These are phyloP conservation scores for Diadegma fenestrale DNA, from an alignment of 2,888 invertebrate genomes.

Conservation along the genomic window DNA sequence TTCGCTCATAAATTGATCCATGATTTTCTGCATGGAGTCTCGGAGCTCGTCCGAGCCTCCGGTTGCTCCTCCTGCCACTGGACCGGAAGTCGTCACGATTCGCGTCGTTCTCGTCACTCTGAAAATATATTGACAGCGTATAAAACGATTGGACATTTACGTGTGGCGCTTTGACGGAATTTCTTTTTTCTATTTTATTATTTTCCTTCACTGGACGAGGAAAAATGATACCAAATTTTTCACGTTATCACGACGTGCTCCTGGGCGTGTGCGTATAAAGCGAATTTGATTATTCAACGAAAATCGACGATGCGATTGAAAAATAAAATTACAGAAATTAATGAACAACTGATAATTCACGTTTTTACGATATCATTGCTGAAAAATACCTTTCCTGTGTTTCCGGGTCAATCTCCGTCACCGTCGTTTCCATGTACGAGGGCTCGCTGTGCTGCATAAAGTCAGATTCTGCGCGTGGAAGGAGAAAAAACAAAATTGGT, in stretches of 20 bases:
- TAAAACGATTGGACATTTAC: not conserved
- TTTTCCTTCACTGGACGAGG: not conserved
- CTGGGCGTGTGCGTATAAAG: not conserved
- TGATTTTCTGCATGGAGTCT: constrained; percentile 86
- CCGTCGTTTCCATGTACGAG: constrained; percentile 86
- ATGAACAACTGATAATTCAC: not conserved
- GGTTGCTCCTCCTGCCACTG: constrained; percentile 69
- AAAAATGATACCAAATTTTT: constrained; percentile 17
- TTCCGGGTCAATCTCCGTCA: constrained; percentile 86
- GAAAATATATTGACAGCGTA: constrained; percentile 24
- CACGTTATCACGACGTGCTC: constrained; percentile 1
- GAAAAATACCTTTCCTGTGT: constrained; percentile 86
- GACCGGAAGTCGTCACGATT: constrained; percentile 84
- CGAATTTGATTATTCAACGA: not conserved
- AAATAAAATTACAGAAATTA: not conserved
- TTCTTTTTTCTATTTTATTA: not conserved
- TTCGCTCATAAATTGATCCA: constrained; percentile 86
- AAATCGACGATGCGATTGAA: not conserved
- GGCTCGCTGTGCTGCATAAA: constrained; percentile 87
- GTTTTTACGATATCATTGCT: constrained; percentile 19
- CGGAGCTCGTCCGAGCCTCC: constrained; percentile 83
- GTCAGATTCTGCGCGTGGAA: constrained; percentile 86
- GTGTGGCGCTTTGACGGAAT: not conserved
- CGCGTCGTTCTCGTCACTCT: constrained; percentile 86
- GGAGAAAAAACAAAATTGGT: constrained; percentile 58